Percentiles rank a stretch among this genome's conserved stretches.
Conservation (phyloP, 2,888 invertebrate genomes). For the Lomographa bimaculata region DNA sequence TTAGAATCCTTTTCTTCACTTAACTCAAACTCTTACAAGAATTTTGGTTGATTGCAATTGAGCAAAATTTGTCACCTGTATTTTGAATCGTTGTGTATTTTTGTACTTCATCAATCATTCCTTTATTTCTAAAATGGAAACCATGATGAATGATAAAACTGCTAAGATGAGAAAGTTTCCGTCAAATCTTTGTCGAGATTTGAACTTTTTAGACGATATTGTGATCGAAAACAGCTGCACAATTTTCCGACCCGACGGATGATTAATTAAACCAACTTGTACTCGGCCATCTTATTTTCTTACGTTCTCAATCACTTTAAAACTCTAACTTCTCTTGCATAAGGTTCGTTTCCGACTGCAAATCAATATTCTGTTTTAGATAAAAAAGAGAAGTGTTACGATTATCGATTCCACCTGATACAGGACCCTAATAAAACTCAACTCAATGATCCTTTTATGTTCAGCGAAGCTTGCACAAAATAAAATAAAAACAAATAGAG, state of each 20-base stretch:
- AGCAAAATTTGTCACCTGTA: constrained; percentile 7
- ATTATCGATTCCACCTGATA: constrained; percentile 25
- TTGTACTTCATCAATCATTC: constrained; percentile 18
- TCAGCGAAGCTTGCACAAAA: constrained; percentile 18
- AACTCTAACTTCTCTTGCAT: constrained; percentile 20
- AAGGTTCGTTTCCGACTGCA: constrained; percentile 9
- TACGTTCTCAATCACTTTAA: background rate
- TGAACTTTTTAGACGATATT: constrained; percentile 62
- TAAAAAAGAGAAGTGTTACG: constrained; percentile 23
- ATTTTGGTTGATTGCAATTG: background rate
- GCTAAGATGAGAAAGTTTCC: constrained; percentile 33
- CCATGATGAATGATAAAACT: constrained; percentile 24
- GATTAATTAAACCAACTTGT: constrained; percentile 69
- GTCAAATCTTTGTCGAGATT: constrained; percentile 49
- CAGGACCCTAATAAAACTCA: constrained; percentile 24
- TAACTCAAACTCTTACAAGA: constrained; percentile 5
- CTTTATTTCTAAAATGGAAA: constrained; percentile 1
- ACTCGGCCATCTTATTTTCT: constrained; percentile 20
- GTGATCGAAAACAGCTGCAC: constrained; percentile 61
- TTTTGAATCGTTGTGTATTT: constrained; percentile 1
- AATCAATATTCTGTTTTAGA: constrained; percentile 8
- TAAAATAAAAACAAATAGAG: constrained; percentile 10
- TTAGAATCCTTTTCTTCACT: constrained; percentile 15
- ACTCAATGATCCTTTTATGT: constrained; percentile 16
- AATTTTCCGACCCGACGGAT: constrained; percentile 67